Conservation (phyloP, 2,888 invertebrate genomes). For the Cynaeus angustus region DNA sequence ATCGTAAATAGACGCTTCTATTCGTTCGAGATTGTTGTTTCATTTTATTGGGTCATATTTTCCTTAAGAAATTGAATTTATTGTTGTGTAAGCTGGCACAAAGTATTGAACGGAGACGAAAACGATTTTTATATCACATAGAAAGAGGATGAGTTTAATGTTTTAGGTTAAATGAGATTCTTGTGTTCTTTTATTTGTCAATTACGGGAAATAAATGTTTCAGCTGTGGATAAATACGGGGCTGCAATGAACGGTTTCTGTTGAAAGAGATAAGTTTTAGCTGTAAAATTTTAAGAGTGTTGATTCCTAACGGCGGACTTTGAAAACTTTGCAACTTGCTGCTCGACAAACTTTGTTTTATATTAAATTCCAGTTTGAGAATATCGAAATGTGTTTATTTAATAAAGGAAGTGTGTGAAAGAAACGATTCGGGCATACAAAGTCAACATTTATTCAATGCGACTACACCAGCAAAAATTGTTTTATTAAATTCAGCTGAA, state of each 20-base stretch:
- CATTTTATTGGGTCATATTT: constrained; percentile 42
- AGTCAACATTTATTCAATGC: too few relatives aligned
- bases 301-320: constrained; percentile 4
- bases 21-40: constrained; percentile 40
- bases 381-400: not conserved
- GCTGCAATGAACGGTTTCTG: constrained; percentile 8
- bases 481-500: too few relatives aligned
- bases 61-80: constrained; percentile 39
- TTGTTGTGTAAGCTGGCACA: constrained; percentile 34
- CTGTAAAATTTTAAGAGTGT: constrained; percentile 5
- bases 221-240: constrained; percentile 7
- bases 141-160: constrained; percentile 19
- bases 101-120: constrained; percentile 21
- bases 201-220: constrained; percentile 14
- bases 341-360: not conserved
- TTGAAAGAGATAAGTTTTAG: not conserved
- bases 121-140: constrained; percentile 23
- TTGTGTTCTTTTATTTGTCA: constrained; percentile 14
- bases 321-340: not conserved
- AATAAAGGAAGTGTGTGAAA: not conserved
- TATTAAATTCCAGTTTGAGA: not conserved
- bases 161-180: constrained; percentile 24
- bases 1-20: constrained; percentile 27
- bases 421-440: too few relatives aligned
- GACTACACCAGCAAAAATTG: too few relatives aligned